phyloP scores from a whole-genome alignment of 1,140 invertebrate species.

The Leptinotarsa undecemlineata region DNA sequence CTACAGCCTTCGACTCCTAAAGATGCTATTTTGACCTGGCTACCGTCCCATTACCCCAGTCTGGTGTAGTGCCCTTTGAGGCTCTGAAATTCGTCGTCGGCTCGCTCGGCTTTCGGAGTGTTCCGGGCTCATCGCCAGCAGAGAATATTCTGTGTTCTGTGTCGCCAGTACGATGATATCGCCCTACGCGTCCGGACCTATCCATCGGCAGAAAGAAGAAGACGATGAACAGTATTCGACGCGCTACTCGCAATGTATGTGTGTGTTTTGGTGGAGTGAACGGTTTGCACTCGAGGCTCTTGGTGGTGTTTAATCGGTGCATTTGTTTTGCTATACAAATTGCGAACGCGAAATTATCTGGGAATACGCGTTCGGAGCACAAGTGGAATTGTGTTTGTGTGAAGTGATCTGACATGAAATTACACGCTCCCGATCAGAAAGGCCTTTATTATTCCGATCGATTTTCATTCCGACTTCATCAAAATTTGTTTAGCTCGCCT shows the following conservation, averaged over 20 bases:
- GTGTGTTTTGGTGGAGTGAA: slow-evolving; percentile 19
- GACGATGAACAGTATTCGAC: slow-evolving; percentile 30
- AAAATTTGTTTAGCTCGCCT: no score
- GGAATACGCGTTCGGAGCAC: slow-evolving; percentile 5
- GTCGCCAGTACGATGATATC: slow-evolving; percentile 43
- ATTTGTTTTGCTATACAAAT: slow-evolving; percentile 3
- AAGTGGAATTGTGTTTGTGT: slow-evolving; percentile 3
- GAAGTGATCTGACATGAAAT: slow-evolving; percentile 2
- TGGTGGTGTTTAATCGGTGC: background rate
- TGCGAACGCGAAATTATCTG: background rate
- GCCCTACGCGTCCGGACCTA: slow-evolving; percentile 42
- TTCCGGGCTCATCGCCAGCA: slow-evolving; percentile 30
- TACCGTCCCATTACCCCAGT: slow-evolving; percentile 28
- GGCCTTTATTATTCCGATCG: no score
- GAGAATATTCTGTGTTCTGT: background rate
- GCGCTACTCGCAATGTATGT: slow-evolving; percentile 29
- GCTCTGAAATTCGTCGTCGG: slow-evolving; percentile 8
- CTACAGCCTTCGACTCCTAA: slow-evolving; percentile 21
- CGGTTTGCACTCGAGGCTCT: background rate
- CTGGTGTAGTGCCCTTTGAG: slow-evolving; percentile 23
- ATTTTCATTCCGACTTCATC: no score
- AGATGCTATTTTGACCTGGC: slow-evolving; percentile 31
- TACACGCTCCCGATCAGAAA: background rate
- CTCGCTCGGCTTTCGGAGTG: slow-evolving; percentile 1
- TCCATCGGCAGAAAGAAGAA: slow-evolving; percentile 35